Conservation (phyloP, 2,888 invertebrate genomes). For the Thereva unica region DNA sequence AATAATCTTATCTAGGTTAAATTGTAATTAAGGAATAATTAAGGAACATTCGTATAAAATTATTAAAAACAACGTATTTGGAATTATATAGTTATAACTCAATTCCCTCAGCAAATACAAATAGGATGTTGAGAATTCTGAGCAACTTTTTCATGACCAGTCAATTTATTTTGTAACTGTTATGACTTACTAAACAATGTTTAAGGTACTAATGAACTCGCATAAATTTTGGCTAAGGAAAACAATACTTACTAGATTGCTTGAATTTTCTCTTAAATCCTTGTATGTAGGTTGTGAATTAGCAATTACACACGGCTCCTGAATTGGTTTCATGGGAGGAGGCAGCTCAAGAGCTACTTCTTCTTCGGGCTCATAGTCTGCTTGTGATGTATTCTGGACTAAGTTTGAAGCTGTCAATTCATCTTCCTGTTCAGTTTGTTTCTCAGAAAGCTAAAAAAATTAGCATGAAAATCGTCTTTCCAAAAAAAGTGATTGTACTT, state of each 20-base stretch:
- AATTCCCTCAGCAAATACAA: no score
- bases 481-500: conserved; percentile 48
- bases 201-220: no score
- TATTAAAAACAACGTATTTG: no score
- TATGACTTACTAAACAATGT: no score
- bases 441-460: conserved; percentile 48
- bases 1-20: no score
- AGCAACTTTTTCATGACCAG: no score
- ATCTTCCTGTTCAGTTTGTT: conserved; percentile 58
- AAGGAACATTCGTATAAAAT: no score
- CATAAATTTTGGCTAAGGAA: neutral
- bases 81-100: no score
- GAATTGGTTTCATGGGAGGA: conserved; percentile 95
- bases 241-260: conserved; percentile 63
- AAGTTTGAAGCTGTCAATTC: conserved; percentile 46
- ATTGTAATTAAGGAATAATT: no score
- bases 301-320: conserved; percentile 62
- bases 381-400: conserved; percentile 47
- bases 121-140: no score
- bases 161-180: no score
- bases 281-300: conserved; percentile 58
- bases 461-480: conserved; percentile 36
- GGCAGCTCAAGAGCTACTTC: conserved; percentile 83
- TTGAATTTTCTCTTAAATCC: conserved; percentile 62
- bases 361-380: conserved; percentile 67